These are phyloP conservation scores for Eriocheir sinensis DNA, from an alignment of 1,140 invertebrate genomes.

Conservation along the genomic window DNA sequence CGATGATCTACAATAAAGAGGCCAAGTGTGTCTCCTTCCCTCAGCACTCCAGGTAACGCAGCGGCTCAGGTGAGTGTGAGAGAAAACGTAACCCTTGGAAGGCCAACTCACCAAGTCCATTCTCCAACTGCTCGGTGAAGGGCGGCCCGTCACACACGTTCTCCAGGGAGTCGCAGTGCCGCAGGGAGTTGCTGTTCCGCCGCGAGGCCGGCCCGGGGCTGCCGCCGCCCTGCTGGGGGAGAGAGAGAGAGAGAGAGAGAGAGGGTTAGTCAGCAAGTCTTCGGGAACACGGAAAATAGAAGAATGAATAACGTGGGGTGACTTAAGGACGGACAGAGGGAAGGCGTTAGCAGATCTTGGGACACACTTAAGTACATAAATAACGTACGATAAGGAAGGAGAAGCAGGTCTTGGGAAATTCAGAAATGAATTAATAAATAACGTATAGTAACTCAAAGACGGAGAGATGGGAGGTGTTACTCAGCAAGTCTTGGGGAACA, in stretches of 20 bases:
- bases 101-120: slow-evolving; percentile 67
- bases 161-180: slow-evolving; percentile 70
- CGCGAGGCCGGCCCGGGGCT: slow-evolving; percentile 55
- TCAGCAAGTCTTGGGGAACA: no score
- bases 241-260: background rate
- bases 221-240: background rate
- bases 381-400: no score
- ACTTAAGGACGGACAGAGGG: background rate
- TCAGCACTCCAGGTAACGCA: no score
- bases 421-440: no score
- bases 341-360: background rate
- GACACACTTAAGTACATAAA: background rate
- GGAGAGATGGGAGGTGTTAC: no score
- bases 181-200: slow-evolving; percentile 50
- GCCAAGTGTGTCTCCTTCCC: no score
- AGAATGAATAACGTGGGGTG: background rate
- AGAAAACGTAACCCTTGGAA: background rate
- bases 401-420: no score
- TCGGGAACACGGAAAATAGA: background rate
- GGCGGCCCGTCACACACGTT: slow-evolving; percentile 53
- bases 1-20: no score
- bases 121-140: slow-evolving; percentile 56
- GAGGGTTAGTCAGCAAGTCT: background rate
- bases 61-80: background rate
- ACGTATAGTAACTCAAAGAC: no score